A percentile compares a stretch with the other conserved stretches of the same genome.
Conservation (phyloP, 2,888 invertebrate species). For the Anthrax anthrax region DNA sequence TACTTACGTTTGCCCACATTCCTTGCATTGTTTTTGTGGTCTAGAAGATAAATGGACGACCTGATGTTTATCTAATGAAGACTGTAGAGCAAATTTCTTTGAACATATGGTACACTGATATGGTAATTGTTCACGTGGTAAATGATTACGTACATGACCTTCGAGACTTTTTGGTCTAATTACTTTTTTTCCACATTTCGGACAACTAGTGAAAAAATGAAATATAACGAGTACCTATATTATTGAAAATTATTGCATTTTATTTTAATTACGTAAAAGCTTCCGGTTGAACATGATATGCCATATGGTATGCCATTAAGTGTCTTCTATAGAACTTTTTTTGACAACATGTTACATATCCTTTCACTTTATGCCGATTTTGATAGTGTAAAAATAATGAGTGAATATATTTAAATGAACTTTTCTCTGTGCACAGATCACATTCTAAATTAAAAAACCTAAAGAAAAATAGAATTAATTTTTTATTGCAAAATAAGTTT, state of each 20-base stretch:
- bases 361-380: conserved; percentile 11
- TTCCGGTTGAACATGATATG: conserved; percentile 15
- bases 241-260: background rate
- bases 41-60: conserved; percentile 14
- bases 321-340: conserved; percentile 11
- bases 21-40: conserved; percentile 13
- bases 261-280: conserved; percentile 11
- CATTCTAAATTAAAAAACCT: too few relatives aligned
- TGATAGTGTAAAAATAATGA: too few relatives aligned
- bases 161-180: conserved; percentile 15
- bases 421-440: too few relatives aligned
- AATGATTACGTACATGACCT: conserved; percentile 16
- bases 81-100: conserved; percentile 13
- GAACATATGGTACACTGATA: conserved; percentile 14
- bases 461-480: too few relatives aligned
- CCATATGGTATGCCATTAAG: conserved; percentile 15
- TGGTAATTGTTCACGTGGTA: conserved; percentile 14
- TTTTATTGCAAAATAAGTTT: too few relatives aligned
- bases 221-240: too few relatives aligned
- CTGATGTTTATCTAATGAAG: conserved; percentile 12
- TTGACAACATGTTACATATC: conserved; percentile 15
- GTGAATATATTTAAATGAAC: too few relatives aligned
- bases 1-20: conserved; percentile 14
- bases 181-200: conserved; percentile 14
- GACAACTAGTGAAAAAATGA: conserved; percentile 11